These are phyloP conservation scores for Phocoena sinus DNA, from an alignment of 2,113 vertebrate genomes.

Conservation along the genomic window DNA sequence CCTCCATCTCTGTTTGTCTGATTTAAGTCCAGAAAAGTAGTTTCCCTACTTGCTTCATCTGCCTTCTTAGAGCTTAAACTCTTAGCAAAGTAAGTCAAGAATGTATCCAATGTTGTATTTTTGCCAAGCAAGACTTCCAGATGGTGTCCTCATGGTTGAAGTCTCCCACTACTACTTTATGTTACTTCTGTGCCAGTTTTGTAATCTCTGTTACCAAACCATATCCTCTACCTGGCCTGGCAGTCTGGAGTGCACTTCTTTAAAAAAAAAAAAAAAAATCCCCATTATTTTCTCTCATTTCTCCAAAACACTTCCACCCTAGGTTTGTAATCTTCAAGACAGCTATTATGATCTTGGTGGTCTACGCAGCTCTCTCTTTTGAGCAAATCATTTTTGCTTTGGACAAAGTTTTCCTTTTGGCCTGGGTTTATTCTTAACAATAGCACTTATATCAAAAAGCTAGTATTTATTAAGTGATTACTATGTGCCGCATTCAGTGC, in stretches of 20 bases:
- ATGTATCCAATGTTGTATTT: constrained; percentile 48
- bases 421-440: background rate
- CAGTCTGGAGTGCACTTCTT: background rate
- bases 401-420: background rate
- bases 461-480: background rate
- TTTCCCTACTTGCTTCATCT: constrained; percentile 65
- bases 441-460: background rate
- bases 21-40: constrained; percentile 61
- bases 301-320: background rate
- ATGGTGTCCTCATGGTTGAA: constrained; percentile 67
- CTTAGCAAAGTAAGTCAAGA: constrained; percentile 64
- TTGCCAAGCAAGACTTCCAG: constrained; percentile 64
- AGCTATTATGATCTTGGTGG: background rate
- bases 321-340: background rate
- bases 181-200: background rate
- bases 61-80: constrained; percentile 57
- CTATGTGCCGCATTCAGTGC: background rate
- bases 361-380: background rate
- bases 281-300: background rate
- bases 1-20: constrained; percentile 33
- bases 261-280: background rate
- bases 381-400: background rate
- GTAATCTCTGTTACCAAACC: constrained; percentile 22
- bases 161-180: background rate
- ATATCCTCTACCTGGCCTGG: constrained; percentile 11